Base-by-base conservation (phyloP, 2,113 vertebrate species). In the Psittacus erithacus region DNA sequence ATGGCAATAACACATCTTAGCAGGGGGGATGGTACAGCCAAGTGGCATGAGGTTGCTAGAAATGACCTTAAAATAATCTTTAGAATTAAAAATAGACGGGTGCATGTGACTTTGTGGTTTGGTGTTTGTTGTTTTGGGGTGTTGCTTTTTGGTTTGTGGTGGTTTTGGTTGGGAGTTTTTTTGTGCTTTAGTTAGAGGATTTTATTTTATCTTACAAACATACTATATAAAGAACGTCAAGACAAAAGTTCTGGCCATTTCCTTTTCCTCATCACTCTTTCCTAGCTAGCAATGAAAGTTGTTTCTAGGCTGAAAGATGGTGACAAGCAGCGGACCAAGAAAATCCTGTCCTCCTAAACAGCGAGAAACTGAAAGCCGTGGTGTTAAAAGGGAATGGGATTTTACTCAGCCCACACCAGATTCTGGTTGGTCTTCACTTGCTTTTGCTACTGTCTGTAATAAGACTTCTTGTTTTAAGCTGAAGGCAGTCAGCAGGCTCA, bases 391-490 rank as follows among this genome's bases (percentile, higher is more conserved):
- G 11, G 59, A 93, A 84, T n/a, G 52, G 74, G 74, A 88, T 92
- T 89, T 89, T 88, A 94, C 77, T 74, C 44, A 75, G 49, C 18
- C 67, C 75, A 68, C 7, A 11, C 67, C 60, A 88, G 75, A 74
- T 86, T 74, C 79, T n/a, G 35, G 20, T 71, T 74, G 39, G 55
- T 70, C 65, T 89, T 77, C 73, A 82, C 43, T 84, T 82, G 19
- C 33, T 74, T 91, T 95, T 91, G 52, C 49, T 79, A 41, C 69
- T 80, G 12, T 35, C 73, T 82, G 15, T 62, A 93, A n/a, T 65
- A 65, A 88, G 75, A 77, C 69, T 41, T 91, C 6, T 82, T 93
- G n/a, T 73, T 95, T 85, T 68, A 89, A 93, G 77, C 41, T 86
- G 62, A 86, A 91, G 83, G 62, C 55, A 95, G 55, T n/a, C 91